phyloP scores from a whole-genome alignment of 2,113 vertebrate genomes.

The Pluvialis apricaria region DNA sequence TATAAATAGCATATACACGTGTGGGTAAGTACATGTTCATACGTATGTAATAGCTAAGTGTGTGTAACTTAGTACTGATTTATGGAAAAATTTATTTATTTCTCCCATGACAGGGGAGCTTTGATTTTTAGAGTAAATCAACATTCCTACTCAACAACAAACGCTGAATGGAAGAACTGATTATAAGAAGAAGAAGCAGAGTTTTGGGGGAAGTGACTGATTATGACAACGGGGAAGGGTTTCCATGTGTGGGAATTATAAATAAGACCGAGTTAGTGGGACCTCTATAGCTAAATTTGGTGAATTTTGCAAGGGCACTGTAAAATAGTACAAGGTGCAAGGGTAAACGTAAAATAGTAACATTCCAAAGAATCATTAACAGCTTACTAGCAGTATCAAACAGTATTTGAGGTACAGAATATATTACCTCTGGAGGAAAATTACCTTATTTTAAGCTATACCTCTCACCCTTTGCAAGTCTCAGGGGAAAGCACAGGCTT shows the following conservation, averaged over 20 bases:
- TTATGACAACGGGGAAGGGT: not conserved
- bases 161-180: not conserved
- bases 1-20: not conserved
- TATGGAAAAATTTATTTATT: not conserved
- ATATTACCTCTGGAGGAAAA: not conserved
- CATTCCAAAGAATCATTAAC: not conserved
- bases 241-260: not conserved
- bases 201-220: not conserved
- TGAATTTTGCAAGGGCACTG: not conserved
- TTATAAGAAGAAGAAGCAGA: not conserved
- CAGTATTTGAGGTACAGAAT: not conserved
- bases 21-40: not conserved
- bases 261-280: not conserved
- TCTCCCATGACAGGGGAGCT: not conserved
- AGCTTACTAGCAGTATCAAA: not conserved
- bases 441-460: conserved; percentile 10
- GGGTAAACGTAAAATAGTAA: not conserved
- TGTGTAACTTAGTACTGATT: not conserved
- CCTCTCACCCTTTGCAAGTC: not conserved
- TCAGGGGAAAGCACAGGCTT: not conserved
- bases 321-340: not conserved
- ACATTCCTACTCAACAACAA: not conserved
- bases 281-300: not conserved
- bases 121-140: not conserved
- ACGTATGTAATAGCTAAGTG: not conserved